Percentiles rank a stretch among this genome's conserved stretches.
These are phyloP conservation scores for Daktulosphaira vitifoliae DNA, from an alignment of 1,140 invertebrate genomes.

Conservation along the genomic window DNA sequence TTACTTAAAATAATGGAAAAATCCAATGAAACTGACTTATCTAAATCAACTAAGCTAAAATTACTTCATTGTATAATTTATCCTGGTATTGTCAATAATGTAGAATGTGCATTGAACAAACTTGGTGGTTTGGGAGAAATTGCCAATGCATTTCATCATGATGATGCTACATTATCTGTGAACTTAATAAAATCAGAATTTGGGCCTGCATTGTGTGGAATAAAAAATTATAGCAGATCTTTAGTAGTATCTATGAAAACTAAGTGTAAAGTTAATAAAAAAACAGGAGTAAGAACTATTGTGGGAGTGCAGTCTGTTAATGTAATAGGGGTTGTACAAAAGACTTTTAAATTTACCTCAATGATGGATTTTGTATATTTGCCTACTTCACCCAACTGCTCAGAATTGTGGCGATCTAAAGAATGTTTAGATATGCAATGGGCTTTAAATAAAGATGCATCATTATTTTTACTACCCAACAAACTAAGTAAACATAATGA, in stretches of 20 bases:
- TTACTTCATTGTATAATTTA: slow-evolving; percentile 10
- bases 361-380: slow-evolving; percentile 22
- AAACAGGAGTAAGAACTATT: slow-evolving; percentile 8
- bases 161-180: slow-evolving; percentile 1
- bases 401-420: slow-evolving; percentile 7
- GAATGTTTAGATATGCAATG: slow-evolving; percentile 19
- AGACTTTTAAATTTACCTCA: slow-evolving; percentile 15
- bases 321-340: slow-evolving; percentile 9
- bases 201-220: slow-evolving; percentile 4
- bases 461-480: background rate
- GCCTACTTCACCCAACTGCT: background rate
- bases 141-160: slow-evolving; percentile 19
- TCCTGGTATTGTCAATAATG: slow-evolving; percentile 28
- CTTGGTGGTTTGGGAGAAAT: slow-evolving; percentile 22
- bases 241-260: slow-evolving; percentile 3
- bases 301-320: background rate
- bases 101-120: slow-evolving; percentile 2
- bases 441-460: slow-evolving; percentile 17
- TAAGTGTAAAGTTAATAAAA: slow-evolving; percentile 29
- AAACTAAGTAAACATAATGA: slow-evolving; percentile 24
- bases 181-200: slow-evolving; percentile 25
- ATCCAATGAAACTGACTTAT: background rate
- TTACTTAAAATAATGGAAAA: slow-evolving; percentile 11
- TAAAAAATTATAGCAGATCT: slow-evolving; percentile 8
- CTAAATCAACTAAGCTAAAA: background rate